Evolutionary conservation across 1,140 invertebrate species (phyloP).

Genomic region (Aphelenchoides fujianensis): DNA sequence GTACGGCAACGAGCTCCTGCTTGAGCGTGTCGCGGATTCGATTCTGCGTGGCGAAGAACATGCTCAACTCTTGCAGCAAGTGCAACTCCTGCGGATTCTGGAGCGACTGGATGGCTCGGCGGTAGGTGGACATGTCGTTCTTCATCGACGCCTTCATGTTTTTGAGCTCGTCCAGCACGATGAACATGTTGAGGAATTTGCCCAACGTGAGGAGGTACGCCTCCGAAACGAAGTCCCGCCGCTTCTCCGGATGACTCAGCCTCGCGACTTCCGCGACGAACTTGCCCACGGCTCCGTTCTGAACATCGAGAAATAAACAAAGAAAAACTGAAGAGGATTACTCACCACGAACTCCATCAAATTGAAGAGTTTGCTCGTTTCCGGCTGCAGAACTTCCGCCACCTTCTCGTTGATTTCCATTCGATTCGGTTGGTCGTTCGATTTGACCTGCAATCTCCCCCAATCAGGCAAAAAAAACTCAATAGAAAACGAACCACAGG

Average conservation of each 20-base stretch:
- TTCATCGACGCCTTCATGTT: constrained; percentile 99
- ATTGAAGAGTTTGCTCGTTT: constrained; percentile 90
- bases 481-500: constrained; percentile 68
- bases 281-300: constrained; percentile 90
- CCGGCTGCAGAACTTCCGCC: constrained; percentile 90
- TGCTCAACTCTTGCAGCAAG: constrained; percentile 97
- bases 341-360: constrained; percentile 97
- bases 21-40: constrained; percentile 94
- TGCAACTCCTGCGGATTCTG: constrained; percentile 69
- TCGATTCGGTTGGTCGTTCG: constrained; percentile 94
- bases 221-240: constrained; percentile 97
- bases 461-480: too few relatives aligned
- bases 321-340: constrained; percentile 26
- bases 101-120: constrained; percentile 82
- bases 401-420: constrained; percentile 98
- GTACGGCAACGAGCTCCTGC: constrained; percentile 73
- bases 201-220: constrained; percentile 95
- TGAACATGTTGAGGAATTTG: constrained; percentile 99
- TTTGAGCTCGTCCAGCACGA: constrained; percentile 94
- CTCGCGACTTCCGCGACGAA: constrained; percentile 93
- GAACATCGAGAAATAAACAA: constrained; percentile 52
- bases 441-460: constrained; percentile 76
- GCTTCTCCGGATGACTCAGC: constrained; percentile 90
- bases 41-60: constrained; percentile 98
- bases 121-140: constrained; percentile 77